phyloP scores from a whole-genome alignment of 2,797 vertebrate genomes.

The Salmo trutta region DNA sequence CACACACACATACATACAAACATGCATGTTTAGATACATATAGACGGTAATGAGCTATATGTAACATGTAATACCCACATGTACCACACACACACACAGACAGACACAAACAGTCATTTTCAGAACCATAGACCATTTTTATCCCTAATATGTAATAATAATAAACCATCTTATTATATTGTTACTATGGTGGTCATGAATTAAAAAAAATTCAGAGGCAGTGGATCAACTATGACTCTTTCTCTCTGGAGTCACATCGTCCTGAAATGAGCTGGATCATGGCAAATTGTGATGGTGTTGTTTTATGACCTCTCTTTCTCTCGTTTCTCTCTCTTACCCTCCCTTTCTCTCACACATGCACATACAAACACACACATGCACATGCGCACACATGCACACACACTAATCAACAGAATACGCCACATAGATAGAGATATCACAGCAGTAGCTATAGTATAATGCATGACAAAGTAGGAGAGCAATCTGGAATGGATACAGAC shows the following conservation, averaged over 20 bases:
- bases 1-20: too few species aligned
- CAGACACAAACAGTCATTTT: slow-evolving; percentile 31
- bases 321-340: slow-evolving; percentile 17
- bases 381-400: background rate
- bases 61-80: too few species aligned
- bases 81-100: too few species aligned
- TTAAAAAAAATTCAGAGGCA: slow-evolving; percentile 66
- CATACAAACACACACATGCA: too few species aligned
- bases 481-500: slow-evolving; percentile 26
- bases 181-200: slow-evolving; percentile 71
- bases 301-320: slow-evolving; percentile 63
- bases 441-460: slow-evolving; percentile 44
- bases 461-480: slow-evolving; percentile 44
- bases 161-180: slow-evolving; percentile 67
- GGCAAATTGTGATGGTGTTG: slow-evolving; percentile 27
- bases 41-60: too few species aligned
- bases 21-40: too few species aligned
- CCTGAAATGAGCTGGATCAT: slow-evolving; percentile 66
- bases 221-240: slow-evolving; percentile 67
- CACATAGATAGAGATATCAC: slow-evolving; percentile 58
- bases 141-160: slow-evolving; percentile 68
- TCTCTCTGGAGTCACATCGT: slow-evolving; percentile 63
- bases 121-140: slow-evolving; percentile 62
- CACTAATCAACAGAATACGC: slow-evolving; percentile 53
- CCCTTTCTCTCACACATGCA: background rate